These are phyloP conservation scores for Beaufortia kweichowensis DNA, from an alignment of 2,113 vertebrate genomes.

Conservation along the genomic window DNA sequence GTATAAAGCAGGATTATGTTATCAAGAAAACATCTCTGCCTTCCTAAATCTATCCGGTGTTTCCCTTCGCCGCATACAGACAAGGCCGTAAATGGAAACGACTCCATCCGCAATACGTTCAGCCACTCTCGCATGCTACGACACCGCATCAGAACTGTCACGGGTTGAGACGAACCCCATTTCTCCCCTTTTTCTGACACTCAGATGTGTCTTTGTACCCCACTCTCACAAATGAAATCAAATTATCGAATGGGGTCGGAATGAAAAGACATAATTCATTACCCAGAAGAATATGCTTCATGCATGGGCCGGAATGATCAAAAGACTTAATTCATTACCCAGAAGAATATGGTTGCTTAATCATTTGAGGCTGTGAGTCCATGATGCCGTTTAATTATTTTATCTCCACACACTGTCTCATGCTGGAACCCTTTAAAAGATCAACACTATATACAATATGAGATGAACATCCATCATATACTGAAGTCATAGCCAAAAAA, in stretches of 20 bases:
- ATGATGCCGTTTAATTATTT: background rate
- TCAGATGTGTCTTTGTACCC: background rate
- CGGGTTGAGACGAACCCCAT: background rate
- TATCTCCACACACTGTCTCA: background rate
- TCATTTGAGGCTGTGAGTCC: slow-evolving; percentile 23
- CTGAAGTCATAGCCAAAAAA: no score
- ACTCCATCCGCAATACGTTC: slow-evolving; percentile 53
- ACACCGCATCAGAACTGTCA: background rate
- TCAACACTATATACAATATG: no score
- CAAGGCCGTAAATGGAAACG: slow-evolving; percentile 47
- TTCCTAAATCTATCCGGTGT: slow-evolving; percentile 39
- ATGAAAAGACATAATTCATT: slow-evolving; percentile 42
- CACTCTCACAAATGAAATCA: slow-evolving; percentile 35
- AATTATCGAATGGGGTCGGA: slow-evolving; percentile 24
- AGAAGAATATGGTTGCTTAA: slow-evolving; percentile 20
- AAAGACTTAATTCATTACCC: slow-evolving; percentile 42
- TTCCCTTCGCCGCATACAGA: slow-evolving; percentile 43
- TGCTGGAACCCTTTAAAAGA: no score
- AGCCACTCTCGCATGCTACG: background rate
- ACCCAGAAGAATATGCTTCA: slow-evolving; percentile 24
- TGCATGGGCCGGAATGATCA: slow-evolving; percentile 22
- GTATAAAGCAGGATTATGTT: slow-evolving; percentile 43
- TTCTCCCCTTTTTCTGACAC: background rate
- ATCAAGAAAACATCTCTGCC: slow-evolving; percentile 48
- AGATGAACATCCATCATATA: no score